Evolutionary conservation across 1,140 invertebrate genomes (phyloP), one percentile per base, ranked within the genome.

Genomic region (Drosophila pseudoobscura): DNA sequence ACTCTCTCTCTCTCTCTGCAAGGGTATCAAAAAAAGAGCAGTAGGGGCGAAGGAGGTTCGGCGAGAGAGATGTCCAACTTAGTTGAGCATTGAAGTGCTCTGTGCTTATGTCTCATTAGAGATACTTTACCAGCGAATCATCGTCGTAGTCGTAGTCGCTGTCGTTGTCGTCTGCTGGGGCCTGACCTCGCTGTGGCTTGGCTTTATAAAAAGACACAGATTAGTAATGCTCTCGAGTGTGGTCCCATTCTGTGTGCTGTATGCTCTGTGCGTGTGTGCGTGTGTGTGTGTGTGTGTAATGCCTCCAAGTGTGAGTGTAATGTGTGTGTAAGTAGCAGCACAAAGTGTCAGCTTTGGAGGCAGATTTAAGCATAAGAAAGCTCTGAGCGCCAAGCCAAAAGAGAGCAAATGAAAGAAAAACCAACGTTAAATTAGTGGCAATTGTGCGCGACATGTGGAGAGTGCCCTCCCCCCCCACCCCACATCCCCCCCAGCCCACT

Each of bases 21-120:
- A 46, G 49, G 41, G 49, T 55, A 46, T 20, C 45, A 54, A 15
- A 13, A 50, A 22, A 50, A 22, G 43, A 51, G 56, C 31, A 35
- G 9, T 35, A 11, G 46, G 45, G 24, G 24, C 41, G 31, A 15
- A 22, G 15, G 7, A 53, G 60, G 55, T 56, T n/a, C 62, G 17
- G n/a, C 11, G 50, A 55, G 44, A 73, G 72, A 72, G 61, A 80
- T 80, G 72, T 76, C 58, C 54, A 72, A 71, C 75, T 60, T 45
- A 64, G 70, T 65, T 75, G 80, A 56, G 47, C 65, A 57, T 61
- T 80, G 61, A 84, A 84, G 80, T 84, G 75, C 79, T 63, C 62
- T 84, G 75, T 82, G 65, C 83, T 85, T 87, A 87, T 77, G 83
- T 87, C 82, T 85, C 82, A 87, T 85, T 85, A 85, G 82, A 82